These are phyloP conservation scores for Eupsittula cactorum DNA, from an alignment of 2,113 vertebrate genomes.

Conservation along the genomic window DNA sequence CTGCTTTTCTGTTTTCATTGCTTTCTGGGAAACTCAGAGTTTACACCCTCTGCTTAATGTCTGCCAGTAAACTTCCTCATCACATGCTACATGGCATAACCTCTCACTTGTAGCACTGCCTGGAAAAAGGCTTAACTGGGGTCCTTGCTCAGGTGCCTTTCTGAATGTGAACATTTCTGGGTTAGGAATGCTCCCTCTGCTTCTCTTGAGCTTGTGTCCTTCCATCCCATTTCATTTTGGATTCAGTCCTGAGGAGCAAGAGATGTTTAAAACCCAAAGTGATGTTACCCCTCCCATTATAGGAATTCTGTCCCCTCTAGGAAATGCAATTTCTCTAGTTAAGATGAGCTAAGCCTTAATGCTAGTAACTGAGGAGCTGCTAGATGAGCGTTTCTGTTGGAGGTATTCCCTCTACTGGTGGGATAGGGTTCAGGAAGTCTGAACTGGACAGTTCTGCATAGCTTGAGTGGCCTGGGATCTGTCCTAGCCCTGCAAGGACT, in stretches of 20 bases:
- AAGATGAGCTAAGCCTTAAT: background rate
- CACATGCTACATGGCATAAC: background rate
- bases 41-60: background rate
- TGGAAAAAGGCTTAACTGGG: background rate
- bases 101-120: background rate
- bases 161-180: background rate
- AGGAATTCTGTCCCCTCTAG: background rate
- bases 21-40: background rate
- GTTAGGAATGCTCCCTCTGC: background rate
- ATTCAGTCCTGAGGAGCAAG: background rate
- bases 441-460: background rate
- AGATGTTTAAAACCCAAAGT: background rate
- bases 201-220: background rate
- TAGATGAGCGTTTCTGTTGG: background rate
- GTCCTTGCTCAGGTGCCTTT: background rate
- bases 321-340: background rate
- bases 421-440: background rate
- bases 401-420: background rate
- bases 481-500: background rate
- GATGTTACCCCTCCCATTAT: background rate
- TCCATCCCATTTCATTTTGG: background rate
- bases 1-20: conserved; percentile 26
- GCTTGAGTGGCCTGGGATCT: background rate
- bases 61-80: background rate
- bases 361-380: background rate